phyloP scores from a whole-genome alignment of 23 tunicate genomes.

The Halocynthia roretzi region DNA sequence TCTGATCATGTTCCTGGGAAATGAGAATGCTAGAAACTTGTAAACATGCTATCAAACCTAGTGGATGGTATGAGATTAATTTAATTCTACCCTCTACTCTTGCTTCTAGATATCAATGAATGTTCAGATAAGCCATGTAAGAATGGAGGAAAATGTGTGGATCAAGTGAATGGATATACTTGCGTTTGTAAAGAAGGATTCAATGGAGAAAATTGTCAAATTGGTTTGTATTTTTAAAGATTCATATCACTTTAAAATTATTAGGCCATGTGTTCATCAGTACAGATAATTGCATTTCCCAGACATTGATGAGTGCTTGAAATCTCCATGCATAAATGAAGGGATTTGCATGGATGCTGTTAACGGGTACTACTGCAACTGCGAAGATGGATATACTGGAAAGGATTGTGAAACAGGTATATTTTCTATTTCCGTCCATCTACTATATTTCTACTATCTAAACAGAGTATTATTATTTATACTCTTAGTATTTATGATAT shows the following conservation, averaged over 20 bases:
- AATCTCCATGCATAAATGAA: background rate
- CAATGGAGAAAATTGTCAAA: background rate
- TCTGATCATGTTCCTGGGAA: background rate
- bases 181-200: background rate
- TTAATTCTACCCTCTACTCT: no score
- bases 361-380: background rate
- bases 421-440: background rate
- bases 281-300: background rate
- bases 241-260: background rate
- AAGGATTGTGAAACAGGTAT: background rate
- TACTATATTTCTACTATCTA: no score
- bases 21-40: no score
- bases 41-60: no score
- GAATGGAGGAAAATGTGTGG: slow-evolving; percentile 16
- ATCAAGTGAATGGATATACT: background rate
- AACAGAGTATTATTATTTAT: no score
- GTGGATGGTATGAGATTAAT: no score
- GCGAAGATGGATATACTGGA: background rate
- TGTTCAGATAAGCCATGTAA: slow-evolving; percentile 3
- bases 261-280: background rate
- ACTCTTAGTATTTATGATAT: no score
- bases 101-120: background rate
- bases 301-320: background rate
- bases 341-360: background rate
- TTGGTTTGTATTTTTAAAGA: background rate